These are phyloP conservation scores for Euleptes europaea DNA, from an alignment of 2,113 vertebrate genomes.

Conservation along the genomic window DNA sequence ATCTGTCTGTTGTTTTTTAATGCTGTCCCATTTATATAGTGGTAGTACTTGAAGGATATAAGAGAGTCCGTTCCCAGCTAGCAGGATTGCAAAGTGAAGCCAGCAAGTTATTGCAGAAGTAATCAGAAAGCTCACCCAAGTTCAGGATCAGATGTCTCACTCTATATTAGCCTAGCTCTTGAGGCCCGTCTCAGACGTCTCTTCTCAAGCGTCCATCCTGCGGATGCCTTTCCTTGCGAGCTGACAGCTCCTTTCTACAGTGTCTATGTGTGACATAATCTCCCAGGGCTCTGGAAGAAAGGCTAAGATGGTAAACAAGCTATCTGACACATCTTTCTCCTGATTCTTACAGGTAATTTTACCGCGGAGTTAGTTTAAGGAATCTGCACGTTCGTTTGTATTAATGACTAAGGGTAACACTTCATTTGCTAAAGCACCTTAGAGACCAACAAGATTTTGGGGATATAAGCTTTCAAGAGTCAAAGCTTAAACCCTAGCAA, in stretches of 20 bases:
- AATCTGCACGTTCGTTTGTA: not conserved
- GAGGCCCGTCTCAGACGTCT: constrained; percentile 36
- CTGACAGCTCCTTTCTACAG: not conserved
- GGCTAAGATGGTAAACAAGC: not conserved
- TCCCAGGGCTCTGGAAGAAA: not conserved
- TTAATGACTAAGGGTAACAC: not conserved
- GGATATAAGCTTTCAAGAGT: too few species aligned
- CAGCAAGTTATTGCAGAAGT: constrained; percentile 45
- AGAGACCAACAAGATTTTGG: too few species aligned
- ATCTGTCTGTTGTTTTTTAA: constrained; percentile 54
- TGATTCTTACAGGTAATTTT: not conserved
- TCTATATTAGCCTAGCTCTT: constrained; percentile 13
- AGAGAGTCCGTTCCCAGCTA: constrained; percentile 40
- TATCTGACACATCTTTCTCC: not conserved
- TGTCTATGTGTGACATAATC: not conserved
- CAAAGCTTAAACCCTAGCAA: too few species aligned
- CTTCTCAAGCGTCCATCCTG: not conserved
- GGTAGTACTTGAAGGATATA: constrained; percentile 35
- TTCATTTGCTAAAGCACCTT: not conserved
- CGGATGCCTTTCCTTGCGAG: not conserved
- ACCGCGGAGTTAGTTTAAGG: not conserved
- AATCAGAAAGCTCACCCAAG: constrained; percentile 29
- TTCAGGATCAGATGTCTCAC: constrained; percentile 41
- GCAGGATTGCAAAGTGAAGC: constrained; percentile 54
- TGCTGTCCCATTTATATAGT: constrained; percentile 56